A percentile compares a stretch with the other conserved stretches of the same genome.
Evolutionary conservation across 64 coral and sea anemone species (phyloP).

Genomic region (Hydrozoanthus tunicans): DNA sequence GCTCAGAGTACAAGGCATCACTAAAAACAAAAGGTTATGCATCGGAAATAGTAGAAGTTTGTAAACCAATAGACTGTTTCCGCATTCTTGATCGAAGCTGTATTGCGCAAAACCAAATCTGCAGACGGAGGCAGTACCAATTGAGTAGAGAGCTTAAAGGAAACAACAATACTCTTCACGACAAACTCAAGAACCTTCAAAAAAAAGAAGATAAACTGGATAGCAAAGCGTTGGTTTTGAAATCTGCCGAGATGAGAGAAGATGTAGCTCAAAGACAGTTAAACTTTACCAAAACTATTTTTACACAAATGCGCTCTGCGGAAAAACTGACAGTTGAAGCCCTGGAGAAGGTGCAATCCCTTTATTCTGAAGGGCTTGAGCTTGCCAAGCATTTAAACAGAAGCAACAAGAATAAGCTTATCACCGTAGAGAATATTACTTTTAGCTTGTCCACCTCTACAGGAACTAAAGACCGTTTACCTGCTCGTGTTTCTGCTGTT

Average conservation of each 20-base stretch:
- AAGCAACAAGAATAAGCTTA: background rate
- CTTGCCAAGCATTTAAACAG: background rate
- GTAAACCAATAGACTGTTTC: slow-evolving; percentile 1
- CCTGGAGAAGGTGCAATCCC: background rate
- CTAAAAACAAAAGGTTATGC: background rate
- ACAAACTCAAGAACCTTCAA: background rate
- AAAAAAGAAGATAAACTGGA: background rate
- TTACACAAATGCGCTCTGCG: background rate
- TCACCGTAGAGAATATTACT: slow-evolving; percentile 13
- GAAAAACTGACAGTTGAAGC: background rate
- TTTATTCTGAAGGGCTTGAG: background rate
- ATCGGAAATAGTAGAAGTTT: background rate
- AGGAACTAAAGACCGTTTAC: background rate
- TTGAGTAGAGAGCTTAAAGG: background rate
- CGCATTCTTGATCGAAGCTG: background rate
- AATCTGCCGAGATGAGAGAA: background rate
- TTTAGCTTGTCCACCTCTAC: too few relatives aligned
- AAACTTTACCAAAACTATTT: background rate
- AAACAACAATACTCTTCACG: background rate
- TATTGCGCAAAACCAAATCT: background rate
- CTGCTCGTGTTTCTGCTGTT: background rate
- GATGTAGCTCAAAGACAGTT: background rate
- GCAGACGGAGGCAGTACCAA: background rate
- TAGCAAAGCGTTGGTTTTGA: background rate
- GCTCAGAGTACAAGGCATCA: background rate